Percentiles rank a stretch among this genome's conserved stretches.
These are phyloP conservation scores for Agriopis marginaria DNA, from an alignment of 2,888 invertebrate genomes.

Conservation along the genomic window DNA sequence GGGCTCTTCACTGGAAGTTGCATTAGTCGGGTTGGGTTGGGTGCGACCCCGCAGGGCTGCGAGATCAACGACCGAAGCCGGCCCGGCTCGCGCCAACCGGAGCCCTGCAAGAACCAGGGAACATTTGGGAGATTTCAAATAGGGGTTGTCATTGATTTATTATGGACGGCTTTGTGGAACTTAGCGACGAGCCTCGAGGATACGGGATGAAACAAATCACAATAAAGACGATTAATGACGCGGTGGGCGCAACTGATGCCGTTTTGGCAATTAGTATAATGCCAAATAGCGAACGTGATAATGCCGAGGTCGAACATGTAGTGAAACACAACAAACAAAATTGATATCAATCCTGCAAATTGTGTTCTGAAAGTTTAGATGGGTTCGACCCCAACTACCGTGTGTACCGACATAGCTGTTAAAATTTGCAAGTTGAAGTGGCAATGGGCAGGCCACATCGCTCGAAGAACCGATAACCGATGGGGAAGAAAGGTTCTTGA, in stretches of 20 bases:
- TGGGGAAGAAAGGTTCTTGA: no score
- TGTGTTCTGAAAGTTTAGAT: background rate
- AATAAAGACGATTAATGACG: slow-evolving; percentile 38
- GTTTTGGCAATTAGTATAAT: background rate
- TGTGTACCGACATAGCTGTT: no score
- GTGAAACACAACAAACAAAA: background rate
- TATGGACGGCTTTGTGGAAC: slow-evolving; percentile 48
- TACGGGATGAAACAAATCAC: slow-evolving; percentile 46
- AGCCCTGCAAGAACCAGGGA: slow-evolving; percentile 32
- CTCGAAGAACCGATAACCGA: no score
- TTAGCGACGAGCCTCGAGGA: slow-evolving; percentile 40
- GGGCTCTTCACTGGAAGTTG: slow-evolving; percentile 43
- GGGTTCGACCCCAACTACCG: background rate
- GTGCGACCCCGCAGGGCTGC: slow-evolving; percentile 34
- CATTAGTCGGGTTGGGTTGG: slow-evolving; percentile 60
- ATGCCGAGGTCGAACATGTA: background rate
- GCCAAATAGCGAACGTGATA: background rate
- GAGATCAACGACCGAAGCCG: slow-evolving; percentile 66
- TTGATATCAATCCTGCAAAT: no score
- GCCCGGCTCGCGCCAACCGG: slow-evolving; percentile 26
- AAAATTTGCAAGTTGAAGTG: no score
- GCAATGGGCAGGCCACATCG: no score
- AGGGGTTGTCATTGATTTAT: slow-evolving; percentile 65
- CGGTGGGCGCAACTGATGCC: slow-evolving; percentile 17
- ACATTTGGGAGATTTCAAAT: slow-evolving; percentile 60